Evolutionary conservation across 2,113 vertebrate genomes (phyloP), one percentile per base, ranked within the genome.

Genomic region (Brevimyrus niger): DNA sequence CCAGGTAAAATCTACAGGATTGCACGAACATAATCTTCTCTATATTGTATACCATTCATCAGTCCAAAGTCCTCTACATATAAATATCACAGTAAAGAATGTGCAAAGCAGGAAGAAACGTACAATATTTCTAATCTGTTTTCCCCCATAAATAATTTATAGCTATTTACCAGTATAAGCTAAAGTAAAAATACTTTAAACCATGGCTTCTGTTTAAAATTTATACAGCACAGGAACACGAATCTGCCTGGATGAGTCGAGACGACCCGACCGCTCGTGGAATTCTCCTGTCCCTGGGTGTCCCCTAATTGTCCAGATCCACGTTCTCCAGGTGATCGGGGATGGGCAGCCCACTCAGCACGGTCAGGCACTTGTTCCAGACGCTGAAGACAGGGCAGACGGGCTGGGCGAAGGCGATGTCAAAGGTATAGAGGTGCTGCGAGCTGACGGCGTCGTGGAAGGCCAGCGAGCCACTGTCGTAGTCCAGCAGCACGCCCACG

Each of bases 311-410:
- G 80, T 90, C 91, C 53, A 2, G 94, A 93, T 99, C 98, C 0
- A 94, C 94, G 87, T 96, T 97, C 91, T 99, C 98, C 90, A 99
- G 94, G 92, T 99, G 97, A 92, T 99, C 98, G 0, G 98, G 98
- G 92, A 99, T 99, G 38, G 98, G 98, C 91, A 99, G 97, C 48
- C 98, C 98, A 0, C 97, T 99, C 93, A 99, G 97, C 93, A 99
- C 96, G 61, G 98, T 99, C 93, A 99, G 93, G 92, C 98, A 98
- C 92, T 97, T 97, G 94, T 99, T 99, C 98, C 98, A 99, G 92
- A 99, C 97, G 1, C 97, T 99, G 92, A 99, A 99, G 0, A 98
- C 98, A 4, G 98, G 98, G 91, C 97, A 99, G 89, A 99, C 97
- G 0, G 98, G 98, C 94, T 99, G 98, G 21, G 96, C 95, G 91